Base-by-base conservation (phyloP, 2,888 invertebrate species). In the Agriotes lineatus region DNA sequence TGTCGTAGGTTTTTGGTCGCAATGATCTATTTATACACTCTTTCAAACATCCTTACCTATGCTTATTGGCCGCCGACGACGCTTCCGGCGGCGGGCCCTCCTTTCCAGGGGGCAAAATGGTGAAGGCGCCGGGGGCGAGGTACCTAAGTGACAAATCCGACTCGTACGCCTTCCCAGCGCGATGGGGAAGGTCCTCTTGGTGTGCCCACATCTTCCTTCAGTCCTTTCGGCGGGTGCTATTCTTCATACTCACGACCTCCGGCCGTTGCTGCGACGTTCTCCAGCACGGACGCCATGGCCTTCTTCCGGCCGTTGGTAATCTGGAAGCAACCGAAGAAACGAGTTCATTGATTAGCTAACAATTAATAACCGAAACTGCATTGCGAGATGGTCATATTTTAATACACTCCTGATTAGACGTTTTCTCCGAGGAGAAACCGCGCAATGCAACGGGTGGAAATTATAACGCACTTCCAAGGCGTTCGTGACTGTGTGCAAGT, bases 71-170 rank as follows among this genome's bases (percentile, higher is more conserved):
- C n/a, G 82, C 82, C 14, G 75, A 59, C 10, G 84, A 81, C 5
- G 84, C 82, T 67, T 82, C 81, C 10, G 78, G 76, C 20, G 73
- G 78, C n/a, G 78, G 76, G 18, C 77, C 77, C n/a, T 71, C 73
- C 48, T 77, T 77, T n/a, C 83, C 81, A 25, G 82, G 79, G 9
- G 82, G 81, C 37, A 85, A 68, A 0, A 85, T 78, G 1, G 83
- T 84, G 72, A 85, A 84, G 10, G 84, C 82, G 42, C 83, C 84
- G 2, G 84, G 84, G 12, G 82, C 76, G 50, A 83, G 70, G 67
- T 83, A 83, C 61, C 79, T 77, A 65, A 83, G 75, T 39, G 79
- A 77, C 59, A 82, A 74, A 65, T 84, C 83, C 48, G 79, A 79
- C 71, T 83, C 81, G 60, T 78, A 81, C 16, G 78, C 75, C 69